These are phyloP conservation scores for Scalopus aquaticus DNA, from an alignment of 2,113 vertebrate genomes.

Conservation along the genomic window DNA sequence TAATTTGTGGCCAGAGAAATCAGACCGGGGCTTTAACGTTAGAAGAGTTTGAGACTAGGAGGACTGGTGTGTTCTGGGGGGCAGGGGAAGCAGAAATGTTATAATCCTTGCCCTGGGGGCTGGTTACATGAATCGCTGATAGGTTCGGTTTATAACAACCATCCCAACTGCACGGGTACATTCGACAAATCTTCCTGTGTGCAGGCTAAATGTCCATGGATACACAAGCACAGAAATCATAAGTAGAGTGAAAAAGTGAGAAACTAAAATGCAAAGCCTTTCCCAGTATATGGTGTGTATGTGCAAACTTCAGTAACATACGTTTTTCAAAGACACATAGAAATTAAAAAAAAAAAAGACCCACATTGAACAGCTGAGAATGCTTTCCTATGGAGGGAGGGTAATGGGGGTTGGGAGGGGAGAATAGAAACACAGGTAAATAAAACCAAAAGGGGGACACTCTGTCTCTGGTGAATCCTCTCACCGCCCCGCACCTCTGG, in stretches of 20 bases:
- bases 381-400: neutral
- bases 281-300: fast-evolving
- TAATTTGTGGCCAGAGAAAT: neutral
- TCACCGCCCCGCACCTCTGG: no score
- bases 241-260: neutral
- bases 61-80: neutral
- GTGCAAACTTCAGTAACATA: no score
- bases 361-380: neutral
- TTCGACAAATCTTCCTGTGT: neutral
- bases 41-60: neutral
- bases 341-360: no score
- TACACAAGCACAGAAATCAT: neutral
- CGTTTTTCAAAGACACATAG: neutral
- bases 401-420: neutral
- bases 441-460: neutral
- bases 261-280: neutral
- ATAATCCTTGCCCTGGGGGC: neutral
- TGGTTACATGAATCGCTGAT: no score
- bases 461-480: no score
- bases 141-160: neutral
- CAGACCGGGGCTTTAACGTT: no score
- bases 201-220: no score
- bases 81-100: neutral
- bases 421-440: neutral
- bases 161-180: neutral